phyloP scores from a whole-genome alignment of 23 tunicate genomes.

The Trididemnum miniatum region DNA sequence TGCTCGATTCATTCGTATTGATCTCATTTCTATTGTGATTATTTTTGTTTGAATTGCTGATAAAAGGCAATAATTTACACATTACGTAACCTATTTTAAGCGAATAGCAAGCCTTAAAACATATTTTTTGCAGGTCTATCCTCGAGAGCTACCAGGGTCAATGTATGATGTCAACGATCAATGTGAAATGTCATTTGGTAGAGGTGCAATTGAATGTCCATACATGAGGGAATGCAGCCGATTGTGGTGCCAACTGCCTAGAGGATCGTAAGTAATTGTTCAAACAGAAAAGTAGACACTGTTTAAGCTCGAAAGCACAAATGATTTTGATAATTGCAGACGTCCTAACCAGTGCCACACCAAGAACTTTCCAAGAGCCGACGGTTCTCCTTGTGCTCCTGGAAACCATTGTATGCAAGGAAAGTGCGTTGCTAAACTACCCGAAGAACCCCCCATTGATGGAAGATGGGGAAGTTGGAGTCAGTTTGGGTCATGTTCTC shows the following conservation, averaged over 20 bases:
- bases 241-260: constrained; percentile 80
- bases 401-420: constrained; percentile 80
- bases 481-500: constrained; percentile 78
- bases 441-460: constrained; percentile 41
- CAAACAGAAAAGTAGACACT: too few species aligned
- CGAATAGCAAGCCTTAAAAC: too few species aligned
- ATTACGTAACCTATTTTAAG: too few species aligned
- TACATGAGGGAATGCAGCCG: constrained; percentile 80
- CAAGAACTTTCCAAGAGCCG: constrained; percentile 78
- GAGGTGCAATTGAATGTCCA: constrained; percentile 78
- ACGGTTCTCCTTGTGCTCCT: constrained; percentile 80
- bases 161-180: constrained; percentile 87
- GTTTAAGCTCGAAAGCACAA: too few species aligned
- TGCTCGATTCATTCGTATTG: neutral
- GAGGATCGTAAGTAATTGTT: constrained; percentile 65
- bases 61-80: too few species aligned
- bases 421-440: constrained; percentile 43
- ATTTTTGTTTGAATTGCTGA: neutral
- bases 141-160: constrained; percentile 67
- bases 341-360: constrained; percentile 79
- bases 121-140: constrained; percentile 60
- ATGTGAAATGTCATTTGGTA: constrained; percentile 87
- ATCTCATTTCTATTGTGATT: neutral
- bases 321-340: too few species aligned
- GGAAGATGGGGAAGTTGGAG: constrained; percentile 93